Base-by-base conservation (phyloP, 2,888 invertebrate species). In the Eupithecia inturbata region DNA sequence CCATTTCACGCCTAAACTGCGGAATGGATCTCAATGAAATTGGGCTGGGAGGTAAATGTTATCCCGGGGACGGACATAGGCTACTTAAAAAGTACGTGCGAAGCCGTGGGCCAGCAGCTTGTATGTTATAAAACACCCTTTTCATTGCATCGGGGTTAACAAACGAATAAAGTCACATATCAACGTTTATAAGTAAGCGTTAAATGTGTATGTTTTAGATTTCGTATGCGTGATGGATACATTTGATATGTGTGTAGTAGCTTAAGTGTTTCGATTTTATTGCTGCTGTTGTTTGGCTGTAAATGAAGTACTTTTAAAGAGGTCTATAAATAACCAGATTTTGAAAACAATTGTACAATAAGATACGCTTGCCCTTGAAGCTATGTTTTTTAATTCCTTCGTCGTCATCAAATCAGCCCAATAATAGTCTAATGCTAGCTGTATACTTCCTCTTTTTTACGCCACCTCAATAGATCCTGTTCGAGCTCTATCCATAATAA, bases 211-310 rank as follows among this genome's bases (percentile, higher is more conserved):
- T 31, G 62, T 22, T 45, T 31, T 63, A 71, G 62, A 33, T 49
- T 69, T 75, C 28, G 60, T 70, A 70, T 72, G 45, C 75, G 67
- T 75, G 63, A 33, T 71, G 60, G 28, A 36, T 66, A 68, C 62
- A 63, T 70, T 68, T 69, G 49, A 69, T 67, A 63, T 64, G 57
- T 57, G 7, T 68, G 57, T 68, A 14, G 33, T 53, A 57, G 14
- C 26, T 53, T 64, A 49, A 62, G 62, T 73, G 67, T 67, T 71
- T 36, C 36, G 14, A 28, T 28, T 75, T 69, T 69, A 72, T 71
- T 67, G 62, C 22, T 33, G 31, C 33, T 9, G 33, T 22, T 53
- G 22, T 33, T 33, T 49, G 62, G n/a, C 10, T 69, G 16, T 31
- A 9, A 31, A 19, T 31, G 62, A 28, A 28, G 28, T 19, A 31